Evolutionary conservation across 2,888 invertebrate species (phyloP), one percentile per base, ranked within the genome.

Genomic region (Drosophila koepferae): DNA sequence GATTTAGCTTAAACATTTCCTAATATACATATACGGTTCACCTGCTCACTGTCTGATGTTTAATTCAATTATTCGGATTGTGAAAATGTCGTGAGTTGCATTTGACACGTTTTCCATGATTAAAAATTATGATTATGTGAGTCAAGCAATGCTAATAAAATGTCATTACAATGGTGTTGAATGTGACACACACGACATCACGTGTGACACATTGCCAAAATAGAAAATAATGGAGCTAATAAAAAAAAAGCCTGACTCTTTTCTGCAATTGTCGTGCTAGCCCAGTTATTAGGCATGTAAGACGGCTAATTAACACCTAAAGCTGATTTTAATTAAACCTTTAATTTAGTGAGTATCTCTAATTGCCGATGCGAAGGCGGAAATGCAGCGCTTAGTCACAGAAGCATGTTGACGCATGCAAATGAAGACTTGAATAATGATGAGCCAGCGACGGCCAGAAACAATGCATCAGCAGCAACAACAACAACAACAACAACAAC

Each of bases 31-130:
- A 16, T 14, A 4, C 2, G 1, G 63, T 66, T 56, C 18, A 20
- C 1, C 56, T 53, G 36, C 61, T 28, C 34, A 6, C 5, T 6
- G 28, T 1, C 28, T 28, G 12, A 63, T 77, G 46, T 62, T 70
- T 38, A 51, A 78, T 66, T 36, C 60, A 65, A 31, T 28, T 65
- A 16, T 53, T 40, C 34, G 41, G 31, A 76, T 77, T 72, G 61
- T 77, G 54, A 53, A 68, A 55, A 56, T 58, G 43, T 68, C 82
- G 69, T 70, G 75, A 76, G 60, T 59, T 34, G 64, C 63, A 70
- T 71, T 63, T 74, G 82, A 66, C 88, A 84, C 74, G 82, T 85
- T 85, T 87, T 87, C 74, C 87, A 85, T 77, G 80, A 87, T 83
- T 87, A 74, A 81, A 78, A 88, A 72, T 76, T 72, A 74, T 86